These are phyloP conservation scores for Lapara coniferarum DNA, from an alignment of 2,888 invertebrate genomes.

Conservation along the genomic window DNA sequence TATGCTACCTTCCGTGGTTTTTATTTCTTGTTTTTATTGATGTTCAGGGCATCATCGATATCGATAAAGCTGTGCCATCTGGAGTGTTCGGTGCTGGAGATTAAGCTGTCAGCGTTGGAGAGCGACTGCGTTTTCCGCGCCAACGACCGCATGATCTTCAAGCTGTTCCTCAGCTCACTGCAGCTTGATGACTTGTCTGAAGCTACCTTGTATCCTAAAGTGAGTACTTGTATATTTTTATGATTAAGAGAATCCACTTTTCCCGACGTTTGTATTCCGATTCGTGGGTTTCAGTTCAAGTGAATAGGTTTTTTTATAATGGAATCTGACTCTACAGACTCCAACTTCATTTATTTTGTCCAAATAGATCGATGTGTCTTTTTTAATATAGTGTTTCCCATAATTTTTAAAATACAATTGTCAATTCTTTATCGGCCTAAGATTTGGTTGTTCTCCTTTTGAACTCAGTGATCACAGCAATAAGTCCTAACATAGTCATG, in stretches of 20 bases:
- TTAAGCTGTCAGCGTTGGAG: conserved; percentile 87
- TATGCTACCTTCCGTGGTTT: background rate
- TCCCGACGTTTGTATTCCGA: too few relatives aligned
- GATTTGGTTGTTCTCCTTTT: too few relatives aligned
- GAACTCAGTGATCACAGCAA: too few relatives aligned
- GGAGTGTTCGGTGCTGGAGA: conserved; percentile 87
- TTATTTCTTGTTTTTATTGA: background rate
- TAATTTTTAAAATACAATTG: too few relatives aligned
- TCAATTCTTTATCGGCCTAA: too few relatives aligned
- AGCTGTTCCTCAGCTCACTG: conserved; percentile 86
- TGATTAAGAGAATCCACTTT: too few relatives aligned
- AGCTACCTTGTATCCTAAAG: conserved; percentile 90
- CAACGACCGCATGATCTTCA: conserved; percentile 89
- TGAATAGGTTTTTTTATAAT: background rate
- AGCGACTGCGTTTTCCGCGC: conserved; percentile 90
- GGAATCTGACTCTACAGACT: background rate
- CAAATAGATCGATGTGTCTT: too few relatives aligned
- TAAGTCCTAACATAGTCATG: background rate
- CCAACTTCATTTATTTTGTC: background rate
- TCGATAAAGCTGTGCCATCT: conserved; percentile 87
- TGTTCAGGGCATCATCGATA: conserved; percentile 82
- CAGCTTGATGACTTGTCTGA: conserved; percentile 89
- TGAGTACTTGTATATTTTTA: conserved; percentile 48
- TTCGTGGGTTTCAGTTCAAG: too few relatives aligned
- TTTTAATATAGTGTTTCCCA: too few relatives aligned